Base-by-base conservation (phyloP, 2,888 invertebrate genomes). In the Sipunculus nudus region DNA sequence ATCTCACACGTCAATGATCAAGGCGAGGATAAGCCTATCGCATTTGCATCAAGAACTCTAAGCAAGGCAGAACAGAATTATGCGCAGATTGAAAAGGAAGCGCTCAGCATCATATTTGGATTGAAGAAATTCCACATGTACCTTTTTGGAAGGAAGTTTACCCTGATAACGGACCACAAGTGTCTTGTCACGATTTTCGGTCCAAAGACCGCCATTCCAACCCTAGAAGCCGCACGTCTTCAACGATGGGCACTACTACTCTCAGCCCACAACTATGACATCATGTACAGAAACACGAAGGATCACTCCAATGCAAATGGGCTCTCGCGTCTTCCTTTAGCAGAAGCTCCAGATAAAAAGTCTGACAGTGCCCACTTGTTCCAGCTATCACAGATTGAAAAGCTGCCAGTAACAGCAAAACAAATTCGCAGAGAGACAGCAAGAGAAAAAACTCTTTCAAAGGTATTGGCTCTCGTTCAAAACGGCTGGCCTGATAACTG, bases 11-110 rank as follows among this genome's bases (percentile, higher is more conserved):
- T 48, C 19, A 67, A 82, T 71, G 61, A 73, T 75, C 35, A 78
- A 68, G 79, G 78, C 19, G 58, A 66, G n/a, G 82, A 84, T 59
- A 62, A 75, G 63, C 83, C 84, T 2, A 82, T 85, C 31, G 73
- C 75, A 2, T 84, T 79, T 65, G 83, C 81, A 0, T 84, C 80
- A 49, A 75, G 74, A 13, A 80, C 82, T 57, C 79, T 84, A 61
- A 67, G 63, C 72, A 76, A 72, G 82, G 80, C 71, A 69, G 78
- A 82, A 67, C 59, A 63, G 35, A 70, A 73, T 8, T 81, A 81
- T 64, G 72, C 75, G n/a, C 78, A 80, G 57, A 58, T 80, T 3
- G 79, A 82, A 41, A 78, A 79, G 59, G 82, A 79, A 70, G 78
- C 82, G 23, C 68, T 80, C 25, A 69, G 76, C 13, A 60, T 85